Evolutionary conservation across 2,888 invertebrate genomes (phyloP).

Genomic region (Lithophane ornitopus): DNA sequence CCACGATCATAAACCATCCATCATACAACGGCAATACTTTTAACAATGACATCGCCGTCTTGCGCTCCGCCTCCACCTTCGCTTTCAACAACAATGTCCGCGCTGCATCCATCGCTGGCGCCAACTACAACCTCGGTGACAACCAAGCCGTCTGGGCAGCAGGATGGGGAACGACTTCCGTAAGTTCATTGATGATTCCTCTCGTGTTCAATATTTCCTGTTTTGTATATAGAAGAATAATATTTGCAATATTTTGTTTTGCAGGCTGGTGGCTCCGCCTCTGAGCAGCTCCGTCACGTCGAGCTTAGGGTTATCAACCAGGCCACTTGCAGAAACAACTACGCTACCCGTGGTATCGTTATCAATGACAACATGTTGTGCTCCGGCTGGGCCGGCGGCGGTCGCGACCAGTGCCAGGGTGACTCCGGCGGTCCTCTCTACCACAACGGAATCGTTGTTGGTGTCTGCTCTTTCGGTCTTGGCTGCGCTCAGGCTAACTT

Average conservation of each 20-base stretch:
- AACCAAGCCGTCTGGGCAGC: not conserved
- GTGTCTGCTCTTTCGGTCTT: slow-evolving; percentile 76
- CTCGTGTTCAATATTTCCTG: no score
- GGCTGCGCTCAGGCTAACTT: slow-evolving; percentile 70
- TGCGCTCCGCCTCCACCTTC: slow-evolving; percentile 23
- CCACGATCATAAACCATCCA: not conserved
- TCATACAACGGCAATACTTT: not conserved
- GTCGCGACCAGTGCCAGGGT: no score
- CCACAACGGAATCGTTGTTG: slow-evolving; percentile 75
- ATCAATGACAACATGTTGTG: slow-evolving; percentile 82
- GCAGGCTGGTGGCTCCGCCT: slow-evolving; percentile 64
- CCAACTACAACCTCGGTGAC: not conserved
- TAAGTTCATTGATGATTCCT: no score
- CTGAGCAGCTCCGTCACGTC: slow-evolving; percentile 75
- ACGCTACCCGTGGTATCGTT: no score
- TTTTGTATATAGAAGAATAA: no score
- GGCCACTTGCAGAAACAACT: no score
- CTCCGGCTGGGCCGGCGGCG: slow-evolving; percentile 77
- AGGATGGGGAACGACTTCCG: no score
- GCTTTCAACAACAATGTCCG: slow-evolving; percentile 50
- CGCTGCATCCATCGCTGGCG: slow-evolving; percentile 44
- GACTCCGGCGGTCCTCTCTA: slow-evolving; percentile 80
- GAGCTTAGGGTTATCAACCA: no score
- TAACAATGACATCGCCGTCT: slow-evolving; percentile 33
- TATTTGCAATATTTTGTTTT: not conserved